Percentiles rank a stretch among this genome's conserved stretches.
Evolutionary conservation across 2,797 vertebrate genomes (phyloP).

Genomic region (Galaxias olidus): DNA sequence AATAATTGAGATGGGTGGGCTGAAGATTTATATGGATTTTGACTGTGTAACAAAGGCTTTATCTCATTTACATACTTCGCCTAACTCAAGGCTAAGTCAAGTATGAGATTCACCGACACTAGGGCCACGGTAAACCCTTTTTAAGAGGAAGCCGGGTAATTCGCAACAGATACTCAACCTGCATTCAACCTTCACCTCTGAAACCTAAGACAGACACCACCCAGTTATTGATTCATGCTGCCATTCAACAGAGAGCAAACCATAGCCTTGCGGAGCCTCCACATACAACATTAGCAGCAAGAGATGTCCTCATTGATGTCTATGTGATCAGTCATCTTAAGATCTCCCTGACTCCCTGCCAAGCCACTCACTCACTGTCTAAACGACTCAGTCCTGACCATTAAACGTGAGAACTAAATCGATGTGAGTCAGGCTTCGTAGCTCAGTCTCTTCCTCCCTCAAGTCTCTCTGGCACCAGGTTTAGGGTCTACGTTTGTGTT

Average conservation of each 20-base stretch:
- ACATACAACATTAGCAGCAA: neutral
- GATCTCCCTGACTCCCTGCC: constrained; percentile 9
- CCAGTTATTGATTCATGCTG: neutral
- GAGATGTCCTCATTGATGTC: constrained; percentile 1
- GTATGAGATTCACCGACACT: too few relatives aligned
- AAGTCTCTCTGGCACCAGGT: neutral
- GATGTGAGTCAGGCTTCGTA: constrained; percentile 18
- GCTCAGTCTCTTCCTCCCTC: neutral
- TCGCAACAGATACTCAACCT: too few relatives aligned
- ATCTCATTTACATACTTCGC: too few relatives aligned
- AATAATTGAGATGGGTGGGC: neutral
- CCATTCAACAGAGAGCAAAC: neutral
- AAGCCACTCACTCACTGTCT: constrained; percentile 5
- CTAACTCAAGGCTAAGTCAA: too few relatives aligned
- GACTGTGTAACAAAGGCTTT: too few relatives aligned
- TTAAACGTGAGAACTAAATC: constrained; percentile 27
- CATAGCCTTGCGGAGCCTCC: neutral
- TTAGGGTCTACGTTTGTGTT: neutral
- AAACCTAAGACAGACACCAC: neutral
- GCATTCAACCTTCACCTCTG: neutral
- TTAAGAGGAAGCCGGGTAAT: too few relatives aligned
- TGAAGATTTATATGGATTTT: too few relatives aligned
- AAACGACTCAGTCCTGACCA: constrained; percentile 1
- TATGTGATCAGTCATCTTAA: constrained; percentile 1
- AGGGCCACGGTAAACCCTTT: too few relatives aligned